Evolutionary conservation across 1,140 invertebrate species (phyloP), one percentile per base, ranked within the genome.

Genomic region (Tenebrio molitor): DNA sequence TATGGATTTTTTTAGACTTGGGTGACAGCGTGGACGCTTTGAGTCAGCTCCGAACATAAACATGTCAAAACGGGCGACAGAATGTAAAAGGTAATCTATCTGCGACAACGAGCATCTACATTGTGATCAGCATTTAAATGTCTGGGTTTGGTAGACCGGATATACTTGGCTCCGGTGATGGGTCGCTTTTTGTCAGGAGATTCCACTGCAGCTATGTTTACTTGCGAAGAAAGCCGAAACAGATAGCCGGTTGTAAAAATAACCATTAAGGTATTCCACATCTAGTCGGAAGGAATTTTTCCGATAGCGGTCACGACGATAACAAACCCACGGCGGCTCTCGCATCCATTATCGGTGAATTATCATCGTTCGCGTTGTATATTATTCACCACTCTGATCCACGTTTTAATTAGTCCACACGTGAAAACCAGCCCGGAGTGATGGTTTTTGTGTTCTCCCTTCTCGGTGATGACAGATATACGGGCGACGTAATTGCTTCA

Each of bases 151-250:
- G 29, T 58, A 29, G 12, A 14, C 50, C 12, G 50, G 42, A 46
- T 46, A 46, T 19, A 46, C 14, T 46, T 46, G 42, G 42, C 42
- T 46, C 42, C 42, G 17, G 42, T 46, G 29, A 58, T 34, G 50
- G n/a, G 50, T 50, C 15, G 50, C 50, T 58, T 33, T 58, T 58
- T 50, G 44, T 50, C 17, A 50, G 50, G 15, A 58, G 29, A 58
- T 58, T 58, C 23, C 50, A 58, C 1, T 4, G 14, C 50, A 39
- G 12, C 5, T 12, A 3, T 34, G 2, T 46, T 46, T 19, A 46
- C 42, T 46, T 29, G 50, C 46, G 25, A 23, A 53, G 46, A 53
- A 53, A 21, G 1, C 21, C n/a, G 50, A 58, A 58, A 58, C 29
- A 58, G 50, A 58, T 58, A 29, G 16, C 2, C 16, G 2, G 42